Evolutionary conservation across 2,113 vertebrate species (phyloP).

Genomic region (Vanacampus margaritifer): DNA sequence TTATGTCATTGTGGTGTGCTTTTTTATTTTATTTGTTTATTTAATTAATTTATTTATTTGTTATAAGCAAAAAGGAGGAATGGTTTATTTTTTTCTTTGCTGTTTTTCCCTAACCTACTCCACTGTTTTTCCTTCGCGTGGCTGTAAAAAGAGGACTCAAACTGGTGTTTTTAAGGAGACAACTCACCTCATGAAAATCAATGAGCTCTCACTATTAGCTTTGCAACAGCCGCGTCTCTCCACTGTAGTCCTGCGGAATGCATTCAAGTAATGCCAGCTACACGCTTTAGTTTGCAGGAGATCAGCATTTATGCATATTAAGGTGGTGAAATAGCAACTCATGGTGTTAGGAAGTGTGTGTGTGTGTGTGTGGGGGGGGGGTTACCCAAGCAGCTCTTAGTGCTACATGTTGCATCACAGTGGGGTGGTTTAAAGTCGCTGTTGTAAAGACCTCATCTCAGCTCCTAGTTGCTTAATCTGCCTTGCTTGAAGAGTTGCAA

Average conservation of each 20-base stretch:
- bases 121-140: neutral
- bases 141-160: slow-evolving; percentile 25
- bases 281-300: slow-evolving; percentile 50
- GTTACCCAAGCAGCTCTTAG: slow-evolving; percentile 61
- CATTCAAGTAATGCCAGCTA: slow-evolving; percentile 56
- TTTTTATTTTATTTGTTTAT: no score
- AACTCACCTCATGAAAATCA: slow-evolving; percentile 54
- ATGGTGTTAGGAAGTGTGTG: slow-evolving; percentile 55
- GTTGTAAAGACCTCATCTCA: slow-evolving; percentile 62
- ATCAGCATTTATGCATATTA: slow-evolving; percentile 70
- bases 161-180: slow-evolving; percentile 30
- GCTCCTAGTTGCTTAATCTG: slow-evolving; percentile 59
- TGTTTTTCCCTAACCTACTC: neutral
- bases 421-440: slow-evolving; percentile 55
- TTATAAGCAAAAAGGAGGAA: no score
- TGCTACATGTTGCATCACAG: slow-evolving; percentile 72
- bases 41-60: no score
- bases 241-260: slow-evolving; percentile 57
- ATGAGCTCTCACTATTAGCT: slow-evolving; percentile 41
- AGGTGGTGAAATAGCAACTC: slow-evolving; percentile 63
- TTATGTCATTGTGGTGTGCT: no score
- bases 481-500: slow-evolving; percentile 55
- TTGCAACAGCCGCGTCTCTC: slow-evolving; percentile 50
- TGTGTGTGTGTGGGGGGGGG: no score
- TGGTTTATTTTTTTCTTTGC: no score